Conservation (phyloP, 1,140 invertebrate genomes). For the Coelopa frigida region DNA sequence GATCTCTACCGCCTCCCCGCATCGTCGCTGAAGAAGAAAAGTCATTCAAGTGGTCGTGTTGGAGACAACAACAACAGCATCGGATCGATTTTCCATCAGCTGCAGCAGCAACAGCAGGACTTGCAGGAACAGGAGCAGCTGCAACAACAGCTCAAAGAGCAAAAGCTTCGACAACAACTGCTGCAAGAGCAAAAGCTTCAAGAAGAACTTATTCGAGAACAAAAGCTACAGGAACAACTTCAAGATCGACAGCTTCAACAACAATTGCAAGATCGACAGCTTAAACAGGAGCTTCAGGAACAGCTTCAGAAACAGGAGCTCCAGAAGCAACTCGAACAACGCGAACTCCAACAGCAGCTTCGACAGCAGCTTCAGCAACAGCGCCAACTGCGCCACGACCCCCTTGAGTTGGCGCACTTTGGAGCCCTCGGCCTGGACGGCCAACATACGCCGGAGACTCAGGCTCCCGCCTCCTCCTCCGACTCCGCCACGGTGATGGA, state of each 20-base stretch:
- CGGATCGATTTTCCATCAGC: slow-evolving; percentile 21
- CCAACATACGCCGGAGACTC: slow-evolving; percentile 21
- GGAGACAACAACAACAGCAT: slow-evolving; percentile 14
- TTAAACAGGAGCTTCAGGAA: too few species aligned
- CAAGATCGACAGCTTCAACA: too few species aligned
- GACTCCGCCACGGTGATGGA: slow-evolving; percentile 34
- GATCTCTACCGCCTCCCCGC: slow-evolving; percentile 9
- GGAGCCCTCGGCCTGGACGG: slow-evolving; percentile 29
- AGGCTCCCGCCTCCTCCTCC: slow-evolving; percentile 1
- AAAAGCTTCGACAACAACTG: too few species aligned
- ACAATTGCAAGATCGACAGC: too few species aligned
- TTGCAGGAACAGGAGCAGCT: too few species aligned
- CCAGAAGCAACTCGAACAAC: too few species aligned
- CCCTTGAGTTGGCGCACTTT: slow-evolving; percentile 31
- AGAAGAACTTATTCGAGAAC: too few species aligned
- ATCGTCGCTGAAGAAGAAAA: slow-evolving; percentile 17
- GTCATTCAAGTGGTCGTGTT: slow-evolving; percentile 5
- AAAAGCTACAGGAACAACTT: too few species aligned
- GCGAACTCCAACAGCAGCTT: too few species aligned
- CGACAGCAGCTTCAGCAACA: slow-evolving; percentile 41
- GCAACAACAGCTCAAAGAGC: too few species aligned
- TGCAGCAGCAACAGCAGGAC: slow-evolving; percentile 33
- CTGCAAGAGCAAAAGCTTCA: too few species aligned
- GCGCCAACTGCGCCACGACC: slow-evolving; percentile 32
- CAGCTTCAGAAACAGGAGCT: too few species aligned